These are phyloP conservation scores for Drosophila miranda DNA, from an alignment of 1,140 invertebrate species.

Conservation along the genomic window DNA sequence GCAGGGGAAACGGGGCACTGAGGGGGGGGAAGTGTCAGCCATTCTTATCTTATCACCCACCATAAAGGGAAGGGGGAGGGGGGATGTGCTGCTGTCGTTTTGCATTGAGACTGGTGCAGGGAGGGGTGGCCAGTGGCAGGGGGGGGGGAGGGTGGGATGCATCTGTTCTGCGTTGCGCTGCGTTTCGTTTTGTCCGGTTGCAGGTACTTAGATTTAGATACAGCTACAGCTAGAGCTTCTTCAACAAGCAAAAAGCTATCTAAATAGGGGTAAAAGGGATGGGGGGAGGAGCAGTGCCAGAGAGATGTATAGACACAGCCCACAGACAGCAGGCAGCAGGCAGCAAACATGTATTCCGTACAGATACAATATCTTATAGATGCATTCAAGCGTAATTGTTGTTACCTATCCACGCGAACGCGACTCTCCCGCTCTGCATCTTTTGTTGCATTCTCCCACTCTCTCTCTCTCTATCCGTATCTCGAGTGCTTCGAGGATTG, in stretches of 20 bases:
- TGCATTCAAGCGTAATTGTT: constrained; percentile 76
- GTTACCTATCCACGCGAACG: constrained; percentile 37
- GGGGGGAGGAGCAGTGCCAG: constrained; percentile 20
- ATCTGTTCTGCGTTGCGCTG: constrained; percentile 25
- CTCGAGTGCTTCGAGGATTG: constrained; percentile 24
- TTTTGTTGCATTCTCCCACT: constrained; percentile 1
- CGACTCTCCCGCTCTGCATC: neutral
- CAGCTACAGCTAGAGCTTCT: constrained; percentile 28
- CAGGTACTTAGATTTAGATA: constrained; percentile 13
- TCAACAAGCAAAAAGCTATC: constrained; percentile 42
- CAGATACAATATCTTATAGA: constrained; percentile 70
- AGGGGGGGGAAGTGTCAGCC: constrained; percentile 13
- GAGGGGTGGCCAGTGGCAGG: too few species aligned
- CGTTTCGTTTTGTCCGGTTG: constrained; percentile 30
- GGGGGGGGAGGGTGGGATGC: constrained; percentile 17
- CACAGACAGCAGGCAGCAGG: constrained; percentile 36
- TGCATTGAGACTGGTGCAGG: constrained; percentile 34
- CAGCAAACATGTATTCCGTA: constrained; percentile 40
- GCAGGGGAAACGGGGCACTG: neutral
- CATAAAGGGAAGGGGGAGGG: neutral
- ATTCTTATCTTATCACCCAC: constrained; percentile 37
- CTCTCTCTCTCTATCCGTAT: neutral
- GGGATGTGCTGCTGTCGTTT: constrained; percentile 20
- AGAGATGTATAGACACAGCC: constrained; percentile 20
- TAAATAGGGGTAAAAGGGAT: constrained; percentile 11